Evolutionary conservation across 2,888 invertebrate genomes (phyloP).

Genomic region (Euzetes globulus): DNA sequence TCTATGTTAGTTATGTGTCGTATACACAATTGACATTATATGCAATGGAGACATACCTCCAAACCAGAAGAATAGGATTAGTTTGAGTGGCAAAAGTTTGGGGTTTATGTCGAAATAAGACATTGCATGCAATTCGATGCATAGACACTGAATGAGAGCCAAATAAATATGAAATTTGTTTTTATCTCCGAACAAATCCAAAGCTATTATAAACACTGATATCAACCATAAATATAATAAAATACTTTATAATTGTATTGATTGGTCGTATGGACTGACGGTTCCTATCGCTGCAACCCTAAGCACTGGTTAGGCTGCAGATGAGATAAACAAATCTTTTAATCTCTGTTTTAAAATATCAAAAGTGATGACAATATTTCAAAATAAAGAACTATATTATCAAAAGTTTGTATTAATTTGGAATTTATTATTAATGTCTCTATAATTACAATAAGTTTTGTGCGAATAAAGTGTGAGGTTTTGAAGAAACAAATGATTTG

Average conservation of each 20-base stretch:
- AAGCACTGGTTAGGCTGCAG: background rate
- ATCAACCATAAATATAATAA: background rate
- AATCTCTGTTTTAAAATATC: background rate
- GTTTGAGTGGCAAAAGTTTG: slow-evolving; percentile 65
- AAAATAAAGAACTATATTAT: background rate
- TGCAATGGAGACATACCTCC: slow-evolving; percentile 57
- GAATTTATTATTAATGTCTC: background rate
- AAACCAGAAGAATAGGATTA: slow-evolving; percentile 72
- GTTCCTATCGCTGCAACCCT: background rate
- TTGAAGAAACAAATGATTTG: background rate
- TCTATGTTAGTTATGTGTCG: background rate
- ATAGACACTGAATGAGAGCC: background rate
- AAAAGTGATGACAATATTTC: background rate
- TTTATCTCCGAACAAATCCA: slow-evolving; percentile 4
- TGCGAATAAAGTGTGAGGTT: background rate
- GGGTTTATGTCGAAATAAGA: slow-evolving; percentile 11
- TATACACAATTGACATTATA: background rate
- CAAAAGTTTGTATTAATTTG: background rate
- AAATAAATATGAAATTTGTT: background rate
- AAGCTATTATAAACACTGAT: slow-evolving; percentile 7
- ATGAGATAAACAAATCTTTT: background rate
- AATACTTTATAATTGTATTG: background rate
- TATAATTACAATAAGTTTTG: slow-evolving; percentile 8
- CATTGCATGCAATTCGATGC: background rate
- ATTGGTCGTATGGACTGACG: background rate